Percentiles rank a stretch among this genome's conserved stretches.
Conservation (phyloP, 1,140 invertebrate species). For the Wiebesia pumilae region DNA sequence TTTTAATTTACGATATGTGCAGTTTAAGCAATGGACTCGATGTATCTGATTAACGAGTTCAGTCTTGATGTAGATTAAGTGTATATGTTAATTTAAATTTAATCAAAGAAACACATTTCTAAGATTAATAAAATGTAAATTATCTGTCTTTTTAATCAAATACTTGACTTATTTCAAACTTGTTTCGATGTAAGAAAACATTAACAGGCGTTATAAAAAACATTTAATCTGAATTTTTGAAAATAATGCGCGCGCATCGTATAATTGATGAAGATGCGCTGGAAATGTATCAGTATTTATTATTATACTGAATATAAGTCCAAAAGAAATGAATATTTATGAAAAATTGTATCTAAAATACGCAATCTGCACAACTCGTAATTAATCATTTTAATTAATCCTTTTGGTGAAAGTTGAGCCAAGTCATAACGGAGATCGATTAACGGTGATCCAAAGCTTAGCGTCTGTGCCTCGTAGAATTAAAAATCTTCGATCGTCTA, state of each 20-base stretch:
- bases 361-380: not conserved
- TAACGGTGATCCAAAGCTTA: not conserved
- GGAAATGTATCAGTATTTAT: not conserved
- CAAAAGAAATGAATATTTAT: constrained; percentile 20
- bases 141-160: not conserved
- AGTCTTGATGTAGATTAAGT: not conserved
- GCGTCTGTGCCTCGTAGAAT: not conserved
- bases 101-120: not conserved
- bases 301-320: not conserved
- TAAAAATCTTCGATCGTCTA: constrained; percentile 5
- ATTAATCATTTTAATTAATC: constrained; percentile 14
- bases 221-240: not conserved
- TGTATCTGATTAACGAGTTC: not conserved
- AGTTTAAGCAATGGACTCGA: not conserved
- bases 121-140: constrained; percentile 10
- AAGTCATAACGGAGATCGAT: not conserved
- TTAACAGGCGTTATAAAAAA: not conserved
- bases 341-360: constrained; percentile 12
- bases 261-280: not conserved
- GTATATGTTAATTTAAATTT: not conserved
- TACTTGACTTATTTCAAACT: not conserved
- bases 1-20: not conserved
- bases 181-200: not conserved
- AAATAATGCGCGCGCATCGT: not conserved
- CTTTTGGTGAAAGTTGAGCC: not conserved